phyloP scores from a whole-genome alignment of 2,797 vertebrate species.

The Lepus townsendii region DNA sequence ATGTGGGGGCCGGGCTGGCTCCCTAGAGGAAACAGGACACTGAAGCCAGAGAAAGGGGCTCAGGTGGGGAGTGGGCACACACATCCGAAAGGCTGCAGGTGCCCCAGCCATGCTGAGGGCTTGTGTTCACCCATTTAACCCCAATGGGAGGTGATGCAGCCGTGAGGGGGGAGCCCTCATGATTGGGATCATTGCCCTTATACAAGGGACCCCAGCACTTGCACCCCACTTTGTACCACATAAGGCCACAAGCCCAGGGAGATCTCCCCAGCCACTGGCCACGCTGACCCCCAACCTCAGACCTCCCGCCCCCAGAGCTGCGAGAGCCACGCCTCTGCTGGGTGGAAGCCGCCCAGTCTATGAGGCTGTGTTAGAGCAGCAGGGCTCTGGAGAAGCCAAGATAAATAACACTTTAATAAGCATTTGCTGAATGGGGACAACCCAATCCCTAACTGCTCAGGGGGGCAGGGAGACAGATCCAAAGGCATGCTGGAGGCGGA shows the following conservation, averaged over 20 bases:
- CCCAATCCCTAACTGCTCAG: constrained; percentile 19
- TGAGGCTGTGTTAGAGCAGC: constrained; percentile 18
- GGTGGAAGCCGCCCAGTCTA: constrained; percentile 5
- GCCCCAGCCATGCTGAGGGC: not conserved
- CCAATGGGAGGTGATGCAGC: too few relatives aligned
- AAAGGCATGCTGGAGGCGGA: not conserved
- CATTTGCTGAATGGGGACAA: constrained; percentile 37
- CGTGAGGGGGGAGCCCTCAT: not conserved
- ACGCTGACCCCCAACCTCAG: not conserved
- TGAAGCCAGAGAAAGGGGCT: not conserved
- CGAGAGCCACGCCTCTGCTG: constrained; percentile 26
- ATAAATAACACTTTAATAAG: constrained; percentile 70
- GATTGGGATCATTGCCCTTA: not conserved
- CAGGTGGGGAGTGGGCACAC: not conserved
- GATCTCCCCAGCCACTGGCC: not conserved
- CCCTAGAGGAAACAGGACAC: not conserved
- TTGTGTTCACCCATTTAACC: not conserved
- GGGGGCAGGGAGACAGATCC: not conserved
- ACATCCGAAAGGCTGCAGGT: fast-evolving
- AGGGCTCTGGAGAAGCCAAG: constrained; percentile 42
- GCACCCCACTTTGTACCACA: not conserved
- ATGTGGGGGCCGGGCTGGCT: fast-evolving
- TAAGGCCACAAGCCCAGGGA: not conserved
- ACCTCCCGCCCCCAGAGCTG: not conserved
- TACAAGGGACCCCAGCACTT: not conserved